These are phyloP conservation scores for Mellivora capensis DNA, from an alignment of 2,113 vertebrate species.

Conservation along the genomic window DNA sequence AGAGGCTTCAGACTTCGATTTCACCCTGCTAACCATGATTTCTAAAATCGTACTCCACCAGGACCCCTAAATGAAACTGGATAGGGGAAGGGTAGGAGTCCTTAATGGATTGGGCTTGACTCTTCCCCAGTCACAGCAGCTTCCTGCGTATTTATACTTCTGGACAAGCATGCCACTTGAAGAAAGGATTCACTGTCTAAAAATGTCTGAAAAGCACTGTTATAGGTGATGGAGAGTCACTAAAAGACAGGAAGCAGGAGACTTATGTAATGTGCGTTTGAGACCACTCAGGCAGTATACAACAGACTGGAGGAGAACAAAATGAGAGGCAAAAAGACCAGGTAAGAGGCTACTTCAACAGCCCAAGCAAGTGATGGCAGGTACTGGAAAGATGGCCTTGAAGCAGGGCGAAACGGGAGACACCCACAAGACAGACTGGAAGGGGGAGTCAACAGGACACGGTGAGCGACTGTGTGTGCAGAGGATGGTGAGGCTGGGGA, in stretches of 20 bases:
- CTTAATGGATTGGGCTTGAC: not conserved
- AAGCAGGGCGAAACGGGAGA: not conserved
- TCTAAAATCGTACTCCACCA: not conserved
- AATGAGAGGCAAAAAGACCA: not conserved
- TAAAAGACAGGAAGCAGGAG: not conserved
- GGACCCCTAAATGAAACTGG: not conserved
- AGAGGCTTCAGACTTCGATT: not conserved
- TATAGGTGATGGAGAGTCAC: not conserved
- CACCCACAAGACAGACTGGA: not conserved
- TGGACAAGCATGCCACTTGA: not conserved
- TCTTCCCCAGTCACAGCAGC: not conserved
- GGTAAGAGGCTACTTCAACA: not conserved
- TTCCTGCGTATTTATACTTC: not conserved
- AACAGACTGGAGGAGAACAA: not conserved
- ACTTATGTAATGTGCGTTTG: not conserved
- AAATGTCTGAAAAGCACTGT: not conserved
- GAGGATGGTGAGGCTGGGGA: not conserved
- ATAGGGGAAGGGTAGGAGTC: not conserved
- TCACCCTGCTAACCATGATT: not conserved
- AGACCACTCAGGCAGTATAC: not conserved
- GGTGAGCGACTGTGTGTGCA: not conserved
- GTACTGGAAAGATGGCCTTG: not conserved
- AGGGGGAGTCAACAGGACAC: not conserved
- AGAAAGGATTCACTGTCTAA: not conserved
- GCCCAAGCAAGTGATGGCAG: not conserved